Evolutionary conservation across 2,113 vertebrate genomes (phyloP), one percentile per base, ranked within the genome.

Genomic region (Seriola rivoliana): DNA sequence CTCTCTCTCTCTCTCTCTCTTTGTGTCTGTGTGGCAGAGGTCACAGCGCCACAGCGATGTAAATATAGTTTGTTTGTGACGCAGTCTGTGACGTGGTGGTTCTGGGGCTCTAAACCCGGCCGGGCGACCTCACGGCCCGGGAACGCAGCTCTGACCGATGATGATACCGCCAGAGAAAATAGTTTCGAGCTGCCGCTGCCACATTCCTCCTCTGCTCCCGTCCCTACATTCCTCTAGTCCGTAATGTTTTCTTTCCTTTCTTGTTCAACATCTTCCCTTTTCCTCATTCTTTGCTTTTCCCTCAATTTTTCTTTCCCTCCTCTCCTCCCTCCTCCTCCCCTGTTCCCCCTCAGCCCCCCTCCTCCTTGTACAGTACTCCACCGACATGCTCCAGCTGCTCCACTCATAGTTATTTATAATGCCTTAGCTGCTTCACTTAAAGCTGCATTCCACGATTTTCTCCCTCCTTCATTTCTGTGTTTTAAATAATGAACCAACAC

Each of bases 351-450:
- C 48, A 17, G 48, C 17, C 4, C 16, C 48, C 13, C 48, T 7
- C 48, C 16, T 50, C 5, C 48, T 19, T 19, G 48, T 50, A 50
- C 48, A 5, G 48, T 19, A 50, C 29, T 29, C 29, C 29, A 29
- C 48, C 50, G n/a, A n/a, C 52, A n/a, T 10, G 21, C 52, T 25
- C 46, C 58, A 75, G 54, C 58, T 36, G 79, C 64, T 86, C 50
- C 59, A 10, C 19, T 54, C 52, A 54, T 54, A 54, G 19, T 54
- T 54, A 92, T 92, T 92, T 85, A 87, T 90, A 91, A 89, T 46
- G 38, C 5, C 57, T 67, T 1, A 80, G 72, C 16, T 67, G 21
- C 57, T 48, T 44, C 42, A 64, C 67, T 84, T 87, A 87, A 91
- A 88, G 59, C 69, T 32, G 80, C 65, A 73, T 58, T 60, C 46